Conservation (phyloP, 2,888 invertebrate genomes). For the Sesia bembeciformis region DNA sequence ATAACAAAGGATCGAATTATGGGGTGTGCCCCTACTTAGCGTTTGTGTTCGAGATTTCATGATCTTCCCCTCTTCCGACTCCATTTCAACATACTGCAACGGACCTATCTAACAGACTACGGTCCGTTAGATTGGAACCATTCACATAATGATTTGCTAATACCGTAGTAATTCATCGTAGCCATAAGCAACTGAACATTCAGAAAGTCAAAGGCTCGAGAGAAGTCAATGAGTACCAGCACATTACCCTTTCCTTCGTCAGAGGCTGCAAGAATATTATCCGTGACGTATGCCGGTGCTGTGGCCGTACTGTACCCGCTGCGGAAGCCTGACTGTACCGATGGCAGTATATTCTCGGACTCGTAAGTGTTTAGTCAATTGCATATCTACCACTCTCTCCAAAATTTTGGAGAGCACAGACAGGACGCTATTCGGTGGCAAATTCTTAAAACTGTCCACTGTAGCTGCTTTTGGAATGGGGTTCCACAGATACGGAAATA, state of each 20-base stretch:
- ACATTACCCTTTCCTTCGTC: background rate
- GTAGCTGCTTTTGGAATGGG: slow-evolving; percentile 1
- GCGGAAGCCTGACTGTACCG: background rate
- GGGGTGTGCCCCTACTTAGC: too few relatives aligned
- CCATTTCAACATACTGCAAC: too few relatives aligned
- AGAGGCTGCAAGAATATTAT: background rate
- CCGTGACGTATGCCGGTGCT: background rate
- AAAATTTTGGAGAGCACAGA: slow-evolving; percentile 6
- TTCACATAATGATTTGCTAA: background rate
- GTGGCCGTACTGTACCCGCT: slow-evolving; percentile 2
- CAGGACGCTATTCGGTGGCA: slow-evolving; percentile 5
- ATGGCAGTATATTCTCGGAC: slow-evolving; percentile 1
- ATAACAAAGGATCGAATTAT: too few relatives aligned
- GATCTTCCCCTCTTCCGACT: too few relatives aligned
- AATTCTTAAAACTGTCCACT: background rate
- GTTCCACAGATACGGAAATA: too few relatives aligned
- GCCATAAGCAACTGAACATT: slow-evolving; percentile 7
- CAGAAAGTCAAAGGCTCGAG: slow-evolving; percentile 8
- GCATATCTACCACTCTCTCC: slow-evolving; percentile 3
- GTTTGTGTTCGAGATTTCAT: too few relatives aligned
- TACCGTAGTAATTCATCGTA: slow-evolving; percentile 9
- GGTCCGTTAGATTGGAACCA: too few relatives aligned
- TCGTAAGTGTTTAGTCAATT: slow-evolving; percentile 2
- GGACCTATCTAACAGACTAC: too few relatives aligned
- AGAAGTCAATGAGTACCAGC: too few relatives aligned